phyloP scores from a whole-genome alignment of 2,888 invertebrate species.

The Bedellia somnulentella region DNA sequence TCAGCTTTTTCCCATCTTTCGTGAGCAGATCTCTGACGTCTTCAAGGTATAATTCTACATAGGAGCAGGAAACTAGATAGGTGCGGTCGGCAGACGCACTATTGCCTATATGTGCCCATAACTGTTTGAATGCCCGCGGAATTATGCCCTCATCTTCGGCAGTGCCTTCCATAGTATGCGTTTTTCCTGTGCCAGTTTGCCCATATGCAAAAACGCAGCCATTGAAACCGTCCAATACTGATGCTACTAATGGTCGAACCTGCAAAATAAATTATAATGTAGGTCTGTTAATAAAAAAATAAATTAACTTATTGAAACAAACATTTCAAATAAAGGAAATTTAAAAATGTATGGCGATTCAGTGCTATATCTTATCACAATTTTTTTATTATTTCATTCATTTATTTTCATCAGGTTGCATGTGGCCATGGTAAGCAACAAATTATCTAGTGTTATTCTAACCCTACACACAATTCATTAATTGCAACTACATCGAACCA shows the following conservation, averaged over 20 bases:
- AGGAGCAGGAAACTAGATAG: conserved; percentile 94
- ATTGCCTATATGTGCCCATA: conserved; percentile 89
- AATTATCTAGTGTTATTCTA: too few relatives aligned
- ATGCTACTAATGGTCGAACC: conserved; percentile 89
- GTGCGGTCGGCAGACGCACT: conserved; percentile 87
- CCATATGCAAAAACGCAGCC: conserved; percentile 99
- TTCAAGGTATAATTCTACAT: conserved; percentile 96
- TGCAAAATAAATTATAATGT: conserved; percentile 12
- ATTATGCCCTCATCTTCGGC: conserved; percentile 79
- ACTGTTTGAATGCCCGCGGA: conserved; percentile 95
- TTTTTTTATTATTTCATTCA: too few relatives aligned
- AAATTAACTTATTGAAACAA: too few relatives aligned
- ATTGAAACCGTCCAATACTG: conserved; percentile 96
- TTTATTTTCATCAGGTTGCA: too few relatives aligned
- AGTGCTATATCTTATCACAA: too few relatives aligned
- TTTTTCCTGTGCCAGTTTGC: conserved; percentile 95
- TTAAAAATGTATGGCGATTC: too few relatives aligned
- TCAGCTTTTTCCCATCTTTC: conserved; percentile 78
- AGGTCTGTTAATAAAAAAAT: conserved; percentile 1
- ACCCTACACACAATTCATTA: too few relatives aligned
- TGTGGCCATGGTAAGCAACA: too few relatives aligned
- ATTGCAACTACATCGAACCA: too few relatives aligned
- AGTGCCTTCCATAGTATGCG: conserved; percentile 75
- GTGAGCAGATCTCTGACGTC: conserved; percentile 73
- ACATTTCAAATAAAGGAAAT: too few relatives aligned